Evolutionary conservation across 2,888 invertebrate genomes (phyloP), one percentile per base, ranked within the genome.

Genomic region (Parascotia fuliginaria): DNA sequence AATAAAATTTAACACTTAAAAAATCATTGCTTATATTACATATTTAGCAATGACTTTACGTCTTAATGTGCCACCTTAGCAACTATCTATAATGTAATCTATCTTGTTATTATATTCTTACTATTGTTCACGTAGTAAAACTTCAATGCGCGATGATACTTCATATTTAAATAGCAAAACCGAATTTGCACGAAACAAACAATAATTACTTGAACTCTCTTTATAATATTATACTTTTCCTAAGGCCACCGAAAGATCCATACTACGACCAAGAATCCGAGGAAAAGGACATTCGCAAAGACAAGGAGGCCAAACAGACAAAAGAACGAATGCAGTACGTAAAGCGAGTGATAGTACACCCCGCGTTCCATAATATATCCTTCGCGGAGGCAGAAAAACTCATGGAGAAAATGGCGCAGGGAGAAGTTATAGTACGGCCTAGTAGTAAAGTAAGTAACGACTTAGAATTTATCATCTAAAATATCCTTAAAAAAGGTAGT

Each of bases 331-430:
- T 96, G 85, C 96, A 96, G 16, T 98, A 98, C 77, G 96, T 98
- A 19, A 99, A 98, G 81, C 94, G 99, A 11, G 99, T 99, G 0
- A 99, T 99, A 54, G 97, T 98, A 4, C 99, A 99, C 89, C 98
- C 99, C 0, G 95, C 97, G 7, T 99, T 99, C 93, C 97, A 98
- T 69, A 99, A 99, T 81, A 97, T 99, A 70, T 97, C 97, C 2
- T 98, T 95, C 82, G 95, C 95, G 0, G 98, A 98, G 77, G 98
- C 98, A 0, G 97, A 98, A 76, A 97, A 97, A 73, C 91, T 98
- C 45, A 96, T 99, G 95, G 95, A 94, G 38, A 94, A 94, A 44
- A 96, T 98, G 96, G 98, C 98, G 60, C 98, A 98, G 87, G 99
- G 99, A 1, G 99, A 99, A 78, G 98, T 97, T 9, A 96, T 99